Conservation (phyloP, 2,888 invertebrate genomes). For the Charanyca ferruginea region DNA sequence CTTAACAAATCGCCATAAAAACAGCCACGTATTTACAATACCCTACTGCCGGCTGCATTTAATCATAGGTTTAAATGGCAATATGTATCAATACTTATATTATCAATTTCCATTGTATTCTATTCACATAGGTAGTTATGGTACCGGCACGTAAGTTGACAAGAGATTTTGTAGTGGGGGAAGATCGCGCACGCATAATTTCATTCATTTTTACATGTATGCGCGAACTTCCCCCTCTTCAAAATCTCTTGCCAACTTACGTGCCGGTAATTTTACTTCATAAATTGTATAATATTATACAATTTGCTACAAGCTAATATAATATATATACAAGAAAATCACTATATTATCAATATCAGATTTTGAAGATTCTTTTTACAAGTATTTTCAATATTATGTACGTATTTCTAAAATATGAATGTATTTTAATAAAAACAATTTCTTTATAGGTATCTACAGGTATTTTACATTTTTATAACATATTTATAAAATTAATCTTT, state of each 20-base stretch:
- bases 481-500: slow-evolving; percentile 34
- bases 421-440: slow-evolving; percentile 51
- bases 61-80: slow-evolving; percentile 34
- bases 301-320: too few species aligned
- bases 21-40: slow-evolving; percentile 5
- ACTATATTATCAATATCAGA: slow-evolving; percentile 17
- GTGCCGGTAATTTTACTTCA: too few species aligned
- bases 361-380: slow-evolving; percentile 51
- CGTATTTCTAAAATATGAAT: slow-evolving; percentile 27
- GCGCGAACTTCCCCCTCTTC: too few species aligned
- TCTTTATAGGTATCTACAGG: slow-evolving; percentile 18
- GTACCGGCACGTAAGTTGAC: too few species aligned
- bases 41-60: slow-evolving; percentile 56
- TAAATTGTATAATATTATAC: too few species aligned
- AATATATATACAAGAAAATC: slow-evolving; percentile 13
- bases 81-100: background rate
- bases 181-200: too few species aligned
- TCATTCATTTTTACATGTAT: too few species aligned
- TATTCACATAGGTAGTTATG: too few species aligned
- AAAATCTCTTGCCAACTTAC: too few species aligned
- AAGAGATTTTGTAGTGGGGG: too few species aligned
- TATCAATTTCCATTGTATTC: slow-evolving; percentile 27
- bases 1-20: slow-evolving; percentile 15
- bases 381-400: slow-evolving; percentile 34
- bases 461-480: slow-evolving; percentile 56